Conservation (phyloP, 2,113 vertebrate species). For the Hydrochoerus hydrochaeris region DNA sequence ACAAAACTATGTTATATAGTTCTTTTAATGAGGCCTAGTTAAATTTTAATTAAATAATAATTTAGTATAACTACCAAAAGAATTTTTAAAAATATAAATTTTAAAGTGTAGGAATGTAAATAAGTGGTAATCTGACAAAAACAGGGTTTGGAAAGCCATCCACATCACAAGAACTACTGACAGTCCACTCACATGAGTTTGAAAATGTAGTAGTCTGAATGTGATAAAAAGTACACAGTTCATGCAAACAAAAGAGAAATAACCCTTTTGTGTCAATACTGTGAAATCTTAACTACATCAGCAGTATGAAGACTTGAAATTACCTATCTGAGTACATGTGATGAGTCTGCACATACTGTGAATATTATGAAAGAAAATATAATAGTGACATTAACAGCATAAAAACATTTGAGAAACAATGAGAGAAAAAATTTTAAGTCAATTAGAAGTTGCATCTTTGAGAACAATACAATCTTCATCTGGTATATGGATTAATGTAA, state of each 20-base stretch:
- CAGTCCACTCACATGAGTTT: background rate
- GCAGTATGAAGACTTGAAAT: background rate
- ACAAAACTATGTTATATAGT: background rate
- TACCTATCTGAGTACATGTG: fast-evolving
- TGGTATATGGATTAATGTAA: background rate
- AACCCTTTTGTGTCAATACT: background rate
- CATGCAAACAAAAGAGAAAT: background rate
- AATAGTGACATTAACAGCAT: background rate
- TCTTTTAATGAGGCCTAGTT: background rate
- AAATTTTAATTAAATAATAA: background rate
- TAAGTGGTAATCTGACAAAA: background rate
- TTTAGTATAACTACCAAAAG: background rate
- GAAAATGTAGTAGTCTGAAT: background rate
- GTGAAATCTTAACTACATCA: background rate
- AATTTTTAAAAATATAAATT: background rate
- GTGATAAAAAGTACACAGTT: background rate
- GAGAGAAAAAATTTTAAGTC: background rate
- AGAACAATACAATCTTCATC: background rate
- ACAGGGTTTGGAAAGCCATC: background rate
- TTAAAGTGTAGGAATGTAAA: background rate
- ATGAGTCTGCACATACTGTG: background rate
- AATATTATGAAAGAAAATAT: background rate
- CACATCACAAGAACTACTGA: background rate
- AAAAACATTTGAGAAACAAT: background rate
- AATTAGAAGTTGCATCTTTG: background rate